Evolutionary conservation across 1,140 invertebrate genomes (phyloP).

Genomic region (Dinothrombium tinctorium): DNA sequence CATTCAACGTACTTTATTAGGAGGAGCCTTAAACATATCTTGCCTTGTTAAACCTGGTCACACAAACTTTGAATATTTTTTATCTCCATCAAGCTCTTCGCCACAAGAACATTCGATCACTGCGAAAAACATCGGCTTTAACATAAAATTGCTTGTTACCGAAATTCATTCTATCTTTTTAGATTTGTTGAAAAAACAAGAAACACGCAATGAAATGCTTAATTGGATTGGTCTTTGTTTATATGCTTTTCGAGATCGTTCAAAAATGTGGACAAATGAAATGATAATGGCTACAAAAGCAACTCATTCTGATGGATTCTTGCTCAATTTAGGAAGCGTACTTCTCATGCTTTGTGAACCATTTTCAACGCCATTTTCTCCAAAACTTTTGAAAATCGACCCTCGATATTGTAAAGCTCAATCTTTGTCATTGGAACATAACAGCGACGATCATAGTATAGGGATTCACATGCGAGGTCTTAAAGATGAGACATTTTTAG

Average conservation of each 20-base stretch:
- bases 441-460: conserved; percentile 16
- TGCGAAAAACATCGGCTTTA: neutral
- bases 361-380: conserved; percentile 37
- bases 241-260: conserved; percentile 30
- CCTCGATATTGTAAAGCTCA: conserved; percentile 50
- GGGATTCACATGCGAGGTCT: conserved; percentile 21
- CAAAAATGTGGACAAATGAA: conserved; percentile 61
- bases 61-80: neutral
- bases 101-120: neutral
- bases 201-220: conserved; percentile 35
- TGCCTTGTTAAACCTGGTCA: neutral
- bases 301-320: conserved; percentile 52
- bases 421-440: conserved; percentile 2
- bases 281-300: conserved; percentile 17
- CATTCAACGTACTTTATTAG: neutral
- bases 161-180: conserved; percentile 2
- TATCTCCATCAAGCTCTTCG: neutral
- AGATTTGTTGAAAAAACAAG: conserved; percentile 15
- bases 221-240: conserved; percentile 53
- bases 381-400: conserved; percentile 58
- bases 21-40: neutral
- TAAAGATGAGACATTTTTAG: conserved; percentile 8
- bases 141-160: neutral
- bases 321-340: conserved; percentile 57
- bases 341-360: conserved; percentile 58